phyloP scores from a whole-genome alignment of 2,888 invertebrate species.

The Orthosia gothica region DNA sequence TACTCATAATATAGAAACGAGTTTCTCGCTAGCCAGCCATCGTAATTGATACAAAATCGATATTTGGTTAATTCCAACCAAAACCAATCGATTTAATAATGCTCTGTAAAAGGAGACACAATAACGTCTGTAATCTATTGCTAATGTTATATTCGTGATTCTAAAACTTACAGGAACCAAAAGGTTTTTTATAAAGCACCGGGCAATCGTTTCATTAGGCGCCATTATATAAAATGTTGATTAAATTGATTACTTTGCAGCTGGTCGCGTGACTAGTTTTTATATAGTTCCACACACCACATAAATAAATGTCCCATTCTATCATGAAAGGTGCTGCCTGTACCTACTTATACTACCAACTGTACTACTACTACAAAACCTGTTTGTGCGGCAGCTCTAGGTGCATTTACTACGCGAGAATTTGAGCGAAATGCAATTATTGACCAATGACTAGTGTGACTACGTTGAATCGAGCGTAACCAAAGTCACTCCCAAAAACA shows the following conservation, averaged over 20 bases:
- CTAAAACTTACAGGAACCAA: neutral
- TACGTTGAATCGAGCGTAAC: neutral
- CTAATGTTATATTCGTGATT: neutral
- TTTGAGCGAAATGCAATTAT: neutral
- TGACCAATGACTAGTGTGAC: neutral
- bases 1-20: neutral
- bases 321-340: slow-evolving; percentile 9
- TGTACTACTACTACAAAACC: slow-evolving; percentile 20
- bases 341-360: neutral
- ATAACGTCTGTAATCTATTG: neutral
- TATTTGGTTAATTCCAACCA: neutral
- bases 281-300: neutral
- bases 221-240: slow-evolving; percentile 7
- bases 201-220: slow-evolving; percentile 1
- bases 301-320: neutral
- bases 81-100: neutral
- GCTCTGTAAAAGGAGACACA: no score
- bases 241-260: slow-evolving; percentile 29
- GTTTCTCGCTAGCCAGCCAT: neutral
- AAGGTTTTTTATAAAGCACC: neutral
- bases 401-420: neutral
- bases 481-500: neutral
- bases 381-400: no score
- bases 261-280: slow-evolving; percentile 21
- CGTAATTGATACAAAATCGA: neutral